These are phyloP conservation scores for Sitta europaea DNA, from an alignment of 2,113 vertebrate genomes.

Conservation along the genomic window DNA sequence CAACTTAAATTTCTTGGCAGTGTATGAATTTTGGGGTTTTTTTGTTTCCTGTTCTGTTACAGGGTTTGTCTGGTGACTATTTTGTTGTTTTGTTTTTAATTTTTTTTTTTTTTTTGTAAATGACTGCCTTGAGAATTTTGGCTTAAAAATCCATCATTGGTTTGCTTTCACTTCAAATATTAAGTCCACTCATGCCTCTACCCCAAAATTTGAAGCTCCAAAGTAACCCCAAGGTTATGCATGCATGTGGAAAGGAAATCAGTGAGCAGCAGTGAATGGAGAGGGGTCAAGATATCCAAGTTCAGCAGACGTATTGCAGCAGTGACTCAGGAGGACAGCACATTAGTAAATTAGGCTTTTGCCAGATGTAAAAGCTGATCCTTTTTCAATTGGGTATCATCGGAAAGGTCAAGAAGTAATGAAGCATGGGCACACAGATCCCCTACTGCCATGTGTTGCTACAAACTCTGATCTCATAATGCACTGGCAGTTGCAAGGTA, in stretches of 20 bases:
- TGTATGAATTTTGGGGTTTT: not conserved
- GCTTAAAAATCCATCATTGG: not conserved
- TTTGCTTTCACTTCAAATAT: not conserved
- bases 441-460: constrained; percentile 62
- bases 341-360: constrained; percentile 69
- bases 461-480: constrained; percentile 51
- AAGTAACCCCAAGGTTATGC: not conserved
- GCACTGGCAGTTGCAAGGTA: constrained; percentile 39
- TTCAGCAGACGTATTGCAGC: constrained; percentile 39
- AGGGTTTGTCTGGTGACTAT: not conserved
- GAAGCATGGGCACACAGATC: constrained; percentile 53
- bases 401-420: constrained; percentile 68
- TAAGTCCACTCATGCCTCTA: not conserved
- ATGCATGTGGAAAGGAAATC: not conserved
- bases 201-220: not conserved
- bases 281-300: constrained; percentile 43
- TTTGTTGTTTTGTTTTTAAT: not conserved
- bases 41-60: not conserved
- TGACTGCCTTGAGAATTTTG: not conserved
- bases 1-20: not conserved
- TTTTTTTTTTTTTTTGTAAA: not conserved
- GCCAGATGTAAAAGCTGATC: constrained; percentile 69
- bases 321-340: constrained; percentile 51
- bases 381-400: constrained; percentile 67
- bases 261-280: not conserved